A percentile compares a stretch with the other conserved stretches of the same genome.
Evolutionary conservation across 1,140 invertebrate genomes (phyloP).

Genomic region (Leptonema lineaticorne): DNA sequence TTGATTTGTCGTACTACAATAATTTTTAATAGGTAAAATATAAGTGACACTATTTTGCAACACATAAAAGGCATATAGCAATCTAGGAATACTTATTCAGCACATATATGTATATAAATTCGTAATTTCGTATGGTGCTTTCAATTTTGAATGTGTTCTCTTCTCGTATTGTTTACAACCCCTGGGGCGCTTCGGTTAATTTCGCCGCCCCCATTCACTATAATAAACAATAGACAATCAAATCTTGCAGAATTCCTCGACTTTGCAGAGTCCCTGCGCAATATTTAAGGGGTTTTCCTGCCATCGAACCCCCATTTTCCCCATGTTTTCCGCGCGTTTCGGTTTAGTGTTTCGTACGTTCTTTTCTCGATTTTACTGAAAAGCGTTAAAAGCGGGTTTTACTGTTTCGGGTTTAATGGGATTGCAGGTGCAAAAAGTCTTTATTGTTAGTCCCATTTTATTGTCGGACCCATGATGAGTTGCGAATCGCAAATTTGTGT

Average conservation of each 20-base stretch:
- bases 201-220: constrained; percentile 33
- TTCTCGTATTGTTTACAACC: not conserved
- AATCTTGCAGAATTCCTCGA: too few species aligned
- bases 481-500: too few species aligned
- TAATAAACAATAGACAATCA: constrained; percentile 35
- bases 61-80: not conserved
- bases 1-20: too few species aligned
- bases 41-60: not conserved
- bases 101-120: too few species aligned
- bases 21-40: too few species aligned
- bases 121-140: not conserved
- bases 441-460: constrained; percentile 19
- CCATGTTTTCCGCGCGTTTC: not conserved
- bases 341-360: too few species aligned
- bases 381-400: not conserved
- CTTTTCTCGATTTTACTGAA: too few species aligned
- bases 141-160: constrained; percentile 21
- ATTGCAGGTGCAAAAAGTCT: constrained; percentile 19
- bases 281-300: constrained; percentile 8
- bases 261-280: too few species aligned
- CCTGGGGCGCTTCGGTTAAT: constrained; percentile 7
- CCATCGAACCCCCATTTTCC: not conserved
- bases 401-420: constrained; percentile 17
- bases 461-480: constrained; percentile 1
- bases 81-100: too few species aligned